Evolutionary conservation across 64 coral and sea anemone genomes (phyloP).

Genomic region (Hydrozoanthus tunicans): DNA sequence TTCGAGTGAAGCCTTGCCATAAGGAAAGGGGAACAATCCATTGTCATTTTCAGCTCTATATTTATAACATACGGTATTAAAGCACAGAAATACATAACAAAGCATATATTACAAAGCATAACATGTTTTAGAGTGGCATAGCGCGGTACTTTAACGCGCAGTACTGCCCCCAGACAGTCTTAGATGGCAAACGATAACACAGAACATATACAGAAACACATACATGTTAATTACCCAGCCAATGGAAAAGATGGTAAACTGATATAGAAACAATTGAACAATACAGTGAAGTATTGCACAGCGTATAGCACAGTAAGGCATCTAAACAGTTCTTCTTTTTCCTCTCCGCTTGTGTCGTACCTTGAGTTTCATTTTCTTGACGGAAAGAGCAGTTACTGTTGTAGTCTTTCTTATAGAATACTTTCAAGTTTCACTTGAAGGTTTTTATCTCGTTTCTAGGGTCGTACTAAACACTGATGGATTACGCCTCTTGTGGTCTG

Average conservation of each 20-base stretch:
- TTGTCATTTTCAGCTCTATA: too few species aligned
- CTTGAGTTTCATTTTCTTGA: too few species aligned
- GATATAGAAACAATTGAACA: neutral
- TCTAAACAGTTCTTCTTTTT: too few species aligned
- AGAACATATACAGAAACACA: neutral
- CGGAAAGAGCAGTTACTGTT: too few species aligned
- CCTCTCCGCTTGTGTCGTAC: too few species aligned
- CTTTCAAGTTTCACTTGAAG: too few species aligned
- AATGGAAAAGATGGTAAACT: neutral
- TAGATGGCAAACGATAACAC: neutral
- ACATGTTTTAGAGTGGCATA: neutral
- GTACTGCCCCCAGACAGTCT: neutral
- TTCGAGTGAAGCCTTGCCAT: too few species aligned
- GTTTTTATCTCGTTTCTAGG: constrained; percentile 37
- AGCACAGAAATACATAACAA: neutral
- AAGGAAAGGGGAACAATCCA: too few species aligned
- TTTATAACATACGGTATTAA: neutral
- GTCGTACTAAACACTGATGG: constrained; percentile 78
- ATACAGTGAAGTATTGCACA: neutral
- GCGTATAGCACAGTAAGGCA: neutral
- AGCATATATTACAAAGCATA: neutral
- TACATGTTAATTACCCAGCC: neutral
- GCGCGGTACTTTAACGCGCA: neutral
- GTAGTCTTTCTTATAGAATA: too few species aligned
- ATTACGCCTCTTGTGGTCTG: constrained; percentile 82